phyloP scores from a whole-genome alignment of 2,113 vertebrate species.

The Pedetes capensis region DNA sequence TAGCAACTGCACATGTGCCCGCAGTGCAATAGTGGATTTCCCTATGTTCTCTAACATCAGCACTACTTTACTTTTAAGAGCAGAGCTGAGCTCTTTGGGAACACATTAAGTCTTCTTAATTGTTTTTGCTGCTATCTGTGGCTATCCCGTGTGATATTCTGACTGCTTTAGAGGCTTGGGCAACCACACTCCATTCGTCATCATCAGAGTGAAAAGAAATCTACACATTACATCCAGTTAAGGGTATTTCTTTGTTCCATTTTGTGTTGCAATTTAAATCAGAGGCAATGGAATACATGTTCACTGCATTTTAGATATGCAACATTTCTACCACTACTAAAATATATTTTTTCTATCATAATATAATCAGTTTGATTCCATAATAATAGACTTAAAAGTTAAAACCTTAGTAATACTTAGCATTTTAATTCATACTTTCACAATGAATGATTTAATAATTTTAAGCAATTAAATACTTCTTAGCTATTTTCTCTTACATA shows the following conservation, averaged over 20 bases:
- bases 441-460: background rate
- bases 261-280: constrained; percentile 19
- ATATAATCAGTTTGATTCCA: background rate
- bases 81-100: background rate
- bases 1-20: accelerated
- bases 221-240: background rate
- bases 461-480: background rate
- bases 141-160: background rate
- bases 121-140: constrained; percentile 22
- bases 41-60: background rate
- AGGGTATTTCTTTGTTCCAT: constrained; percentile 12
- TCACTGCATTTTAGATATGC: background rate
- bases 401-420: background rate
- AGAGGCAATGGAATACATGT: background rate
- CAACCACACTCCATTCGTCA: constrained; percentile 27
- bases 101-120: constrained; percentile 21
- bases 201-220: constrained; percentile 35
- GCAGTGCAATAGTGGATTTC: accelerated
- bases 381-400: background rate
- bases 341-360: background rate
- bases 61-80: background rate
- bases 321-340: background rate
- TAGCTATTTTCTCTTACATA: background rate
- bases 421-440: background rate
- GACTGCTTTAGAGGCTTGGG: constrained; percentile 8